Evolutionary conservation across 2,888 invertebrate genomes (phyloP).

Genomic region (Sabatieria punctata): DNA sequence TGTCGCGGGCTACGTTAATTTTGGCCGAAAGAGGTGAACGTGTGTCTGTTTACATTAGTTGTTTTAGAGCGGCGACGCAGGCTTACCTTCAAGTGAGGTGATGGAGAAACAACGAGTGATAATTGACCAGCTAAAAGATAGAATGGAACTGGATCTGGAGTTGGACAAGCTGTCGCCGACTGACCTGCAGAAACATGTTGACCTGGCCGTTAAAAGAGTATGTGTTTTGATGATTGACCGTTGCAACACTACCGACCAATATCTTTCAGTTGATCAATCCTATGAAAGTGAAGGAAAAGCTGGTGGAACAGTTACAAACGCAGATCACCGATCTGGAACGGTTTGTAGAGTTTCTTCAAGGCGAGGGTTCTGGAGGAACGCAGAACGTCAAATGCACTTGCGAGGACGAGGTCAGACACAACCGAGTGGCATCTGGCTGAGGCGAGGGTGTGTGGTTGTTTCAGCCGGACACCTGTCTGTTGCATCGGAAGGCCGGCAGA

Average conservation of each 20-base stretch:
- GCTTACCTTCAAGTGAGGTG: conserved; percentile 44
- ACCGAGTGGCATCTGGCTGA: no score
- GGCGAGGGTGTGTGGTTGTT: no score
- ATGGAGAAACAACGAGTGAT: conserved; percentile 73
- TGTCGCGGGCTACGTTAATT: no score
- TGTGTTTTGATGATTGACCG: no score
- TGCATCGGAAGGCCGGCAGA: no score
- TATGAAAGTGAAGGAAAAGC: conserved; percentile 82
- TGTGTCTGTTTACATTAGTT: no score
- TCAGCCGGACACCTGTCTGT: no score
- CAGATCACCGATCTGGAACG: conserved; percentile 93
- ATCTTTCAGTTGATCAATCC: conserved; percentile 67
- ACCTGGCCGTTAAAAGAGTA: conserved; percentile 65
- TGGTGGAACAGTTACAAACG: conserved; percentile 81
- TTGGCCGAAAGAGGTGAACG: no score
- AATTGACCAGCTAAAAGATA: conserved; percentile 56
- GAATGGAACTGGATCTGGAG: conserved; percentile 61
- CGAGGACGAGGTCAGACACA: no score
- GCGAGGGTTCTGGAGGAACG: conserved; percentile 26
- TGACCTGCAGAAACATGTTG: conserved; percentile 69
- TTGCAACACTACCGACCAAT: no score
- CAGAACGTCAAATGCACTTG: conserved; percentile 16
- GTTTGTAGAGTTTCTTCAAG: conserved; percentile 85
- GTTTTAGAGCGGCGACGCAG: conserved; percentile 23
- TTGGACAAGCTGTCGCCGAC: conserved; percentile 45